Conservation (phyloP, 2,888 invertebrate genomes). For the Abrostola triplasia region DNA sequence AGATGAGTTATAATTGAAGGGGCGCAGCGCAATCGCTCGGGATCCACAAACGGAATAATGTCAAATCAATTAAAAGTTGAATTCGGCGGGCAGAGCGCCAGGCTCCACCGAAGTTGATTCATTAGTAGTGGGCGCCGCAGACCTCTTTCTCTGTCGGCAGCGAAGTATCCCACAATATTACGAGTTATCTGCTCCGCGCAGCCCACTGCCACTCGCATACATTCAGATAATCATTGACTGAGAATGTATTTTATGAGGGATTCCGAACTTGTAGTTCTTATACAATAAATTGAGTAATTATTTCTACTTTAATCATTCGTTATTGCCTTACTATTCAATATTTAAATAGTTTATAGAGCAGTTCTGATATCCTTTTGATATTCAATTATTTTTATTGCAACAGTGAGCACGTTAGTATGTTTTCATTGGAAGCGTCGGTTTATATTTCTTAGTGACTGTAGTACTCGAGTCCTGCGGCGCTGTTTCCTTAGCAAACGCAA, state of each 20-base stretch:
- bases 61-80: conserved; percentile 87
- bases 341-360: conserved; percentile 16
- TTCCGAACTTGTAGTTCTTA: conserved; percentile 53
- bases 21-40: conserved; percentile 76
- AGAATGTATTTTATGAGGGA: conserved; percentile 61
- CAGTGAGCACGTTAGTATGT: conserved; percentile 8
- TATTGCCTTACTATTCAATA: conserved; percentile 9
- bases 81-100: conserved; percentile 79
- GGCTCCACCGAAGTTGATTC: conserved; percentile 75
- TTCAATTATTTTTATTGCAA: neutral
- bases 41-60: conserved; percentile 85
- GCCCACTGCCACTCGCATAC: conserved; percentile 59
- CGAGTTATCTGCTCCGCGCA: conserved; percentile 70
- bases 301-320: conserved; percentile 24
- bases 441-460: conserved; percentile 32
- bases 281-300: conserved; percentile 53
- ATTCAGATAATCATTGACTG: conserved; percentile 63
- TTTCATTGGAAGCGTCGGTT: conserved; percentile 43
- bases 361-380: neutral
- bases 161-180: conserved; percentile 65
- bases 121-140: conserved; percentile 75
- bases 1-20: conserved; percentile 85
- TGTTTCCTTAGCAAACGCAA: conserved; percentile 76
- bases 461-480: conserved; percentile 56
- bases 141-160: conserved; percentile 59